Evolutionary conservation across 1,140 invertebrate species (phyloP), one percentile per base, ranked within the genome.

Genomic region (Brachionus rubens): DNA sequence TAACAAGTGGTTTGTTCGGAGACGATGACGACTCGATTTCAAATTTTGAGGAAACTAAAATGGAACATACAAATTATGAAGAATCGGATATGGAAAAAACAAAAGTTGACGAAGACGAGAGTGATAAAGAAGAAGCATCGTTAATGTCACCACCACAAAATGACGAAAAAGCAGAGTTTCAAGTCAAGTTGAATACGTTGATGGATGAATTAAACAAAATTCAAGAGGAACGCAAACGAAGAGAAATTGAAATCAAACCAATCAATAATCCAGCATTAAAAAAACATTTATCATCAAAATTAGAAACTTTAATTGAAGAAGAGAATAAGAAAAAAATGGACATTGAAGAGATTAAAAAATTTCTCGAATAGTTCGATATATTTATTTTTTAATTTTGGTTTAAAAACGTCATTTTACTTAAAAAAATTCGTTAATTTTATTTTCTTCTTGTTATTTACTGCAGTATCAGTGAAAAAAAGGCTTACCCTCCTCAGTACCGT

Each of bases 191-290:
- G 1, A 65, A 43, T 43, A 26, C 9, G 19, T 43, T 65, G 24
- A 65, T 43, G 36, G 40, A 65, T 6, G 59, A 65, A 21, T 26
- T 65, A 14, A 43, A 41, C 19, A 41, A 28, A 43, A 65, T 43
- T 10, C 59, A 65, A 46, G 59, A 65, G 7, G 59, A 65, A 28
- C 41, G 59, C 24, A 65, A 46, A 21, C 33, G 40, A 4, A 65
- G 41, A 24, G 59, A 65, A 65, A 65, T 65, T 14, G 59, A 65
- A 43, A 65, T 65, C 12, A 16, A 65, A 14, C 59, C 33, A 3
- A 65, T 65, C 1, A 65, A 65, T 26, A 65, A 65, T 65, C 59
- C 59, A 21, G 59, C 21, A n/a, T n/a, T 65, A 12, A 65, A 65
- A 43, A 19, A 14, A 24, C 41, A 65, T 65, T 65, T 65, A 21